These are phyloP conservation scores for Antidorcas marsupialis DNA, from an alignment of 2,113 vertebrate genomes.

Conservation along the genomic window DNA sequence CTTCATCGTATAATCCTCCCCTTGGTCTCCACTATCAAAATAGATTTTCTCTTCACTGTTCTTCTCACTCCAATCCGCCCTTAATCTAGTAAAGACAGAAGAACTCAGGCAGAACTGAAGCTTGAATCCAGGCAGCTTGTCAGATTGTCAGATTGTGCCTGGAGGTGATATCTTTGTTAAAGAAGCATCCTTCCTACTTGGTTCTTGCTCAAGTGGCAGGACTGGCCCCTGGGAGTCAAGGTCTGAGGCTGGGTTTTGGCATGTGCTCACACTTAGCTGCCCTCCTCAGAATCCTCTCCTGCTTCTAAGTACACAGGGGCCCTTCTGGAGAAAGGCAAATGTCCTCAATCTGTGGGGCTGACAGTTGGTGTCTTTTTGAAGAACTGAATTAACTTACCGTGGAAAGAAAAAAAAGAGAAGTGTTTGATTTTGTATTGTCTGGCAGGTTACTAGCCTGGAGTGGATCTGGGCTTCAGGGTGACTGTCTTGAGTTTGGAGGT, in stretches of 20 bases:
- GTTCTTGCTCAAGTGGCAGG: neutral
- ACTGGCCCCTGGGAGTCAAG: neutral
- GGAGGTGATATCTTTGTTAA: neutral
- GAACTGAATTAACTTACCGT: neutral
- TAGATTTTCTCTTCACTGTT: neutral
- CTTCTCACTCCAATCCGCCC: neutral
- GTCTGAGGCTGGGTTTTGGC: neutral
- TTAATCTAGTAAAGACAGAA: neutral
- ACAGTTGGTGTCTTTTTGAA: conserved; percentile 10
- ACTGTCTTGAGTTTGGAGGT: neutral
- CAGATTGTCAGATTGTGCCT: neutral
- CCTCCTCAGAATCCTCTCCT: neutral
- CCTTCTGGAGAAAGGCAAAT: neutral
- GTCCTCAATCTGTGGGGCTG: neutral
- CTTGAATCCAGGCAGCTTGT: neutral
- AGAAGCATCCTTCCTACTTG: neutral
- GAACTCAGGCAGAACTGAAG: neutral
- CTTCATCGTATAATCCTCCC: neutral
- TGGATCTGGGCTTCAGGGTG: neutral
- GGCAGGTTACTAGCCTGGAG: neutral
- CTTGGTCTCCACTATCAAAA: neutral
- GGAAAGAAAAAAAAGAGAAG: neutral
- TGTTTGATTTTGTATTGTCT: neutral
- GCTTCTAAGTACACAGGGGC: neutral
- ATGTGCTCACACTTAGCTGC: neutral